Evolutionary conservation across 2,888 invertebrate genomes (phyloP).

Genomic region (Biston betularia): DNA sequence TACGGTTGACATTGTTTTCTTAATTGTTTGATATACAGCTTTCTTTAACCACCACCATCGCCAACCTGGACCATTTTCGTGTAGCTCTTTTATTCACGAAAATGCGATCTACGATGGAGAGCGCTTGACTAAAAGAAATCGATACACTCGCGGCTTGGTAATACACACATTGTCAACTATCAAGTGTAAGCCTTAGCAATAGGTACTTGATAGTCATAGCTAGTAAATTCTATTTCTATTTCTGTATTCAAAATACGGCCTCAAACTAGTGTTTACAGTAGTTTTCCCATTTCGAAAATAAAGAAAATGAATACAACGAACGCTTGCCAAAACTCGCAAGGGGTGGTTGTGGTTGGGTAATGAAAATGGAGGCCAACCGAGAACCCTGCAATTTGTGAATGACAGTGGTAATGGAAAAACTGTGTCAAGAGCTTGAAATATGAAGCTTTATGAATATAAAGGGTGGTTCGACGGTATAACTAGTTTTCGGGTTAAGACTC

Average conservation of each 20-base stretch:
- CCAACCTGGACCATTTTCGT: no score
- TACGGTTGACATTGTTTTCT: no score
- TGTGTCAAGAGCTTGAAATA: conserved; percentile 48
- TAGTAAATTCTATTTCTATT: not conserved
- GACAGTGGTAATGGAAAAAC: conserved; percentile 52
- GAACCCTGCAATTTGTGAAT: conserved; percentile 40
- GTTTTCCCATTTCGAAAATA: conserved; percentile 8
- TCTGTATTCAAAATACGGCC: not conserved
- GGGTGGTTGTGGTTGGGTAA: conserved; percentile 22
- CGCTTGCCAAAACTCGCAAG: conserved; percentile 7
- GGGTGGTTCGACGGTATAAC: conserved; percentile 23
- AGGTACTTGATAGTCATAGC: no score
- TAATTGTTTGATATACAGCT: no score
- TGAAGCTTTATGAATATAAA: conserved; percentile 47
- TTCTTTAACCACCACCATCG: no score
- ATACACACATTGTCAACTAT: no score
- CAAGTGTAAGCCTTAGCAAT: no score
- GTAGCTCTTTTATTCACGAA: no score
- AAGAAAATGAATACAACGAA: conserved; percentile 7
- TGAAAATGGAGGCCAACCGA: conserved; percentile 31
- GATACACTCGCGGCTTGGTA: no score
- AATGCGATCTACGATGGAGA: no score
- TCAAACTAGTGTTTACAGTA: not conserved
- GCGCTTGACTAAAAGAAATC: no score
- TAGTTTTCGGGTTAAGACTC: conserved; percentile 15